A percentile compares a stretch with the other conserved stretches of the same genome.
Evolutionary conservation across 2,113 vertebrate species (phyloP).

Genomic region (Pomatorhinus ruficollis): DNA sequence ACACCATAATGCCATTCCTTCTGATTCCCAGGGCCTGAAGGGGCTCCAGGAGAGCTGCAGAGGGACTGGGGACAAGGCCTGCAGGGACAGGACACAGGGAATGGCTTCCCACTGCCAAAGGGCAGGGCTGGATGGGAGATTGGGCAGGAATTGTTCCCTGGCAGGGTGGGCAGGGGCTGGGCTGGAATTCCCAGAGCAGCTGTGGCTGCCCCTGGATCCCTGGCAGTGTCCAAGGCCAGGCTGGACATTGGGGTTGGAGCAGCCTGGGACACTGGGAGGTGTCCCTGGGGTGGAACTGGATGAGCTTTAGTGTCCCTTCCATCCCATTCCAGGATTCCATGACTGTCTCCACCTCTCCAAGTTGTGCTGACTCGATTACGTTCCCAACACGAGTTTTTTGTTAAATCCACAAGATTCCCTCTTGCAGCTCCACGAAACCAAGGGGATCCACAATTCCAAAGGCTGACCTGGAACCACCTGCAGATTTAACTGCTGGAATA

Average conservation of each 20-base stretch:
- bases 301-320: not conserved
- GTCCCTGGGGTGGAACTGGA: not conserved
- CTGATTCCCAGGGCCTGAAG: not conserved
- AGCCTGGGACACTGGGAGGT: not conserved
- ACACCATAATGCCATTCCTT: fast-evolving
- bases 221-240: not conserved
- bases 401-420: not conserved
- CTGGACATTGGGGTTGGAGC: not conserved
- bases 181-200: not conserved
- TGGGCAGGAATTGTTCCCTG: not conserved
- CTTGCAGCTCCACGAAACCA: not conserved
- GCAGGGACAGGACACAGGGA: not conserved
- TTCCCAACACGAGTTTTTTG: not conserved
- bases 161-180: not conserved
- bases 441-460: fast-evolving
- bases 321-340: not conserved
- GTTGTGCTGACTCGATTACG: fast-evolving
- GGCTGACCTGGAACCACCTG: not conserved
- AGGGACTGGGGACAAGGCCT: not conserved
- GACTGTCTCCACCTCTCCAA: no score
- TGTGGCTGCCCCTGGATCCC: not conserved
- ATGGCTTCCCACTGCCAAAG: not conserved
- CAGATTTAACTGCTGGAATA: not conserved
- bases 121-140: not conserved
- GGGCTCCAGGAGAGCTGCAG: not conserved